Conservation (phyloP, 2,113 vertebrate genomes). For the Aegypius monachus region DNA sequence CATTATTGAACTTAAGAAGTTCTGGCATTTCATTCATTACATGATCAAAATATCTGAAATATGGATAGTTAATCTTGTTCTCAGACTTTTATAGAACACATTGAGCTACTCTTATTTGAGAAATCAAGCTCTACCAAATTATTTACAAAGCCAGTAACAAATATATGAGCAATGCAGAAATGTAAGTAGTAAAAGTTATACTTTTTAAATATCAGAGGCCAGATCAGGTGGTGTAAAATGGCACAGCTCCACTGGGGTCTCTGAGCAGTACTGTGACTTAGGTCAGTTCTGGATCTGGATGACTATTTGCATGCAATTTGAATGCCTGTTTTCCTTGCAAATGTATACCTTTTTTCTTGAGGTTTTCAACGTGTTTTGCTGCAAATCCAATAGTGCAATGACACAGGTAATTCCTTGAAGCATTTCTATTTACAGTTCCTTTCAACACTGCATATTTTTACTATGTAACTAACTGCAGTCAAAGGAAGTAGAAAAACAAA, state of each 20-base stretch:
- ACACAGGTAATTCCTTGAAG: not conserved
- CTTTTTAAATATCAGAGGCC: not conserved
- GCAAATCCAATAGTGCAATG: not conserved
- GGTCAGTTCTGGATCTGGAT: not conserved
- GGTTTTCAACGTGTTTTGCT: not conserved
- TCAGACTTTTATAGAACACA: not conserved
- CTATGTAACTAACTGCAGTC: not conserved
- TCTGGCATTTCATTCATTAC: not conserved
- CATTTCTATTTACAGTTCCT: not conserved
- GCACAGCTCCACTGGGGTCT: not conserved
- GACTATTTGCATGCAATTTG: not conserved
- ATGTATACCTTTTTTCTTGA: not conserved
- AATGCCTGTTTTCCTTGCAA: not conserved
- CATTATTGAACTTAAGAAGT: not conserved
- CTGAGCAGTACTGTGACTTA: not conserved
- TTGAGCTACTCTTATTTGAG: not conserved
- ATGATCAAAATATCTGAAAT: not conserved
- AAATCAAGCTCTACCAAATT: not conserved
- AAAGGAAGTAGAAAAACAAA: not conserved
- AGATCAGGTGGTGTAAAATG: not conserved
- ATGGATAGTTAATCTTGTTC: not conserved
- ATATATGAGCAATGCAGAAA: not conserved
- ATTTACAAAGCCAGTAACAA: not conserved
- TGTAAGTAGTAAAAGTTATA: not conserved
- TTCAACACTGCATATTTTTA: not conserved